Conservation (phyloP, 64 coral and sea anemone species). For the Actinia tenebrosa region DNA sequence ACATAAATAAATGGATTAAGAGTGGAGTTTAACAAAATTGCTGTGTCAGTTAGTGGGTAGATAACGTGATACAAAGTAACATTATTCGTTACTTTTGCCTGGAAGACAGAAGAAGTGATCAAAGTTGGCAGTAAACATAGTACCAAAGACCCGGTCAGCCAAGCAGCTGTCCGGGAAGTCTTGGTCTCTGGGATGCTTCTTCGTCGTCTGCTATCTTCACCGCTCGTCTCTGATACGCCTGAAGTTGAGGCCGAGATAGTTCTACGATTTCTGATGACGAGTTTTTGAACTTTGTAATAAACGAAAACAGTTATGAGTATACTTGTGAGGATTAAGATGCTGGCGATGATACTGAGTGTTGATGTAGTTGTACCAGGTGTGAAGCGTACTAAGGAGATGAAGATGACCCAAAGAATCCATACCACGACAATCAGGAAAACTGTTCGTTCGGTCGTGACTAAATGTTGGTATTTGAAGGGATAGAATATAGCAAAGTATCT, state of each 20-base stretch:
- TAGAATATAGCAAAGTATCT: constrained; percentile 77
- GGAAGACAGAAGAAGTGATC: constrained; percentile 22
- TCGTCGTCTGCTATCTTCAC: neutral
- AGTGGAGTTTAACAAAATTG: constrained; percentile 48
- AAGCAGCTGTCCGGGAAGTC: constrained; percentile 48
- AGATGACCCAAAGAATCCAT: constrained; percentile 53
- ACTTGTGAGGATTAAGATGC: constrained; percentile 31
- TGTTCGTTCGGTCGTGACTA: constrained; percentile 32
- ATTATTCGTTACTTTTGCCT: neutral
- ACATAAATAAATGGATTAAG: constrained; percentile 71
- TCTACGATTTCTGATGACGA: constrained; percentile 18
- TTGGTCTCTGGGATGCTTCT: constrained; percentile 42
- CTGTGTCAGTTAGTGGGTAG: constrained; percentile 61
- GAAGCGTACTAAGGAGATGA: constrained; percentile 42
- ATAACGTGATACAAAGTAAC: constrained; percentile 60
- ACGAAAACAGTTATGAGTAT: constrained; percentile 45
- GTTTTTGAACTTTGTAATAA: constrained; percentile 56
- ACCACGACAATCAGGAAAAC: constrained; percentile 27
- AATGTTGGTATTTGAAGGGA: constrained; percentile 53
- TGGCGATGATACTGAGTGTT: constrained; percentile 29
- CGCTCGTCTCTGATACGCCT: neutral
- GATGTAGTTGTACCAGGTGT: constrained; percentile 23
- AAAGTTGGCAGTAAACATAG: constrained; percentile 63
- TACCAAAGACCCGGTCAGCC: constrained; percentile 41
- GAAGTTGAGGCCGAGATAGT: neutral